Evolutionary conservation across 2,797 vertebrate genomes (phyloP), one percentile per base, ranked within the genome.

Genomic region (Fundulus diaphanus): DNA sequence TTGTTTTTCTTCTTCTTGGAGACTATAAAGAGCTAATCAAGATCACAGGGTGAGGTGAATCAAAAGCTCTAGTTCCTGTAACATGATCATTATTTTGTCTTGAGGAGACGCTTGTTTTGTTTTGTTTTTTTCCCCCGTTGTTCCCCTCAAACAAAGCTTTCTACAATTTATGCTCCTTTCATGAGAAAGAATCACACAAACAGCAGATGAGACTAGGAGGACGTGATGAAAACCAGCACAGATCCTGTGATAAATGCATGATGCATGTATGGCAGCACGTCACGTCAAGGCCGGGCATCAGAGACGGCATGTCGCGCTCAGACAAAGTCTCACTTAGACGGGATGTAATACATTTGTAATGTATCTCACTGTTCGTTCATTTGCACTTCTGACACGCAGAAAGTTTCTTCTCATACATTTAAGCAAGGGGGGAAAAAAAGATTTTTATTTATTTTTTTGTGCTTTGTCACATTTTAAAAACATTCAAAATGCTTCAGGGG

Each of bases 201-300:
- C 85, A 88, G 89, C 81, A 89, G 91, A 84, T 86, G 80, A 89
- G 85, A 76, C 89, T 86, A 88, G 71, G 82, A 88, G 77, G 79
- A 85, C 85, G 79, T 70, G 82, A 81, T 78, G 61, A 77, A 84
- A 68, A 68, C 73, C 46, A 9, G 18, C 1, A 8, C 68, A 74
- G 27, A 42, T 40, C 57, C 63, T 27, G 73, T 46, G 70, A 66
- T 66, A 42, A 66, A 61, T n/a, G 68, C 79, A 18, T 75, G 73
- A 78, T 70, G 35, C 37, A 16, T 29, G 76, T 68, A 69, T 74
- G 65, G 63, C 54, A 66, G 7, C 2, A 5, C 49, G 73, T 73
- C 76, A 61, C 31, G 56, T 57, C 57, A 69, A 18, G 59, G 65
- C 65, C 59, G 40, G 46, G 44, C 46, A 12, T 66, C 35, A 33